phyloP scores from a whole-genome alignment of 53 echinoderm and acorn worm genomes.

The Zoroaster sp. region DNA sequence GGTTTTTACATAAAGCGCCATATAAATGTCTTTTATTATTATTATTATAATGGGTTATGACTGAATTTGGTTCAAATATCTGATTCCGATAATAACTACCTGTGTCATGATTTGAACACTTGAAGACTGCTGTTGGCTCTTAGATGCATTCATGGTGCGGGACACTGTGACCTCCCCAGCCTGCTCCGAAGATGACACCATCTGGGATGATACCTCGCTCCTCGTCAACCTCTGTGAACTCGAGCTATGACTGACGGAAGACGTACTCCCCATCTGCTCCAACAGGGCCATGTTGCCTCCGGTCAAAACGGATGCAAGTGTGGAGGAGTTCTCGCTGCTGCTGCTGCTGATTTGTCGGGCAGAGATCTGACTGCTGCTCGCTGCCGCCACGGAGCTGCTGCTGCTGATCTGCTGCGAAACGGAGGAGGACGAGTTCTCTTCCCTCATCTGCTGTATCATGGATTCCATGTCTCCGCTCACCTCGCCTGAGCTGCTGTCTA shows the following conservation, averaged over 20 bases:
- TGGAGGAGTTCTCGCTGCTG: background rate
- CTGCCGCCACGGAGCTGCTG: constrained; percentile 8
- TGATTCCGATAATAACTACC: background rate
- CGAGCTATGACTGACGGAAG: background rate
- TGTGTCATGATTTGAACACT: constrained; percentile 20
- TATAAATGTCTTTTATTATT: too few species aligned
- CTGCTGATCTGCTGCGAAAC: constrained; percentile 12
- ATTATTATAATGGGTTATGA: too few species aligned
- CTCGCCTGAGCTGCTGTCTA: background rate
- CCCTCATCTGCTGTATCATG: constrained; percentile 11
- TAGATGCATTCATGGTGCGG: background rate
- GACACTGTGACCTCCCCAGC: constrained; percentile 2
- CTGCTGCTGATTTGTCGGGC: background rate
- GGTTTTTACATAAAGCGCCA: too few species aligned
- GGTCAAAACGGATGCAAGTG: background rate
- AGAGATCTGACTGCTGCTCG: background rate
- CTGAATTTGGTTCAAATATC: background rate
- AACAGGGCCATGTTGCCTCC: background rate
- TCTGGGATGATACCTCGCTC: background rate
- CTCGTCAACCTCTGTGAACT: constrained; percentile 14
- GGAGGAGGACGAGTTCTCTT: background rate
- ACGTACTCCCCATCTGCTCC: background rate
- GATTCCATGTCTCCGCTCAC: background rate
- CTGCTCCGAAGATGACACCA: background rate
- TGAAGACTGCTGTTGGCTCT: constrained; percentile 20